These are phyloP conservation scores for Drosophila parabipectinata DNA, from an alignment of 1,140 invertebrate genomes.

Conservation along the genomic window DNA sequence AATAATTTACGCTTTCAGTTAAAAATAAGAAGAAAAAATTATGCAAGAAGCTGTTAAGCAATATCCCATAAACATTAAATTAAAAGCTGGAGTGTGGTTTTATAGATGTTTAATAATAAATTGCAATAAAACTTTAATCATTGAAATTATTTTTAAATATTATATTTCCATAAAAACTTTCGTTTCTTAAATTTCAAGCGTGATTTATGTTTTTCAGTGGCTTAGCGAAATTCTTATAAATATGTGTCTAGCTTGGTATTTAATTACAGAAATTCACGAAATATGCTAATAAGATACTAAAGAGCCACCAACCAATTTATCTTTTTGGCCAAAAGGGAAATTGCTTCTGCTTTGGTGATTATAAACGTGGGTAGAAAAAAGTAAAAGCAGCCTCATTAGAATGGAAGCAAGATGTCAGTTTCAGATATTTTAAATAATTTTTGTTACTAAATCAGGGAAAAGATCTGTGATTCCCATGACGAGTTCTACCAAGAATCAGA, in stretches of 20 bases:
- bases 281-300: conserved; percentile 34
- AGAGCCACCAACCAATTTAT: conserved; percentile 8
- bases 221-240: conserved; percentile 35
- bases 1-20: conserved; percentile 55
- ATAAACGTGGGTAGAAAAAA: conserved; percentile 29
- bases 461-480: not conserved
- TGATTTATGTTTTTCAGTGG: conserved; percentile 29
- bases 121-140: not conserved
- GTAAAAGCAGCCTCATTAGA: conserved; percentile 25
- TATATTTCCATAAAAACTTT: conserved; percentile 36
- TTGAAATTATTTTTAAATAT: not conserved
- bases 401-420: not conserved
- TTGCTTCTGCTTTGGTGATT: conserved; percentile 6
- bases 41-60: conserved; percentile 30
- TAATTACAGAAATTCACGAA: conserved; percentile 53
- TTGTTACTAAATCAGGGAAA: not conserved
- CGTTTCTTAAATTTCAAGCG: conserved; percentile 25
- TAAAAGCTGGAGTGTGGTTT: not conserved
- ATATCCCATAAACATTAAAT: not conserved
- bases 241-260: conserved; percentile 20
- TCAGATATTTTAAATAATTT: not conserved
- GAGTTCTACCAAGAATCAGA: not conserved
- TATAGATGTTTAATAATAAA: not conserved
- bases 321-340: conserved; percentile 27
- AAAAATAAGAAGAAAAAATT: conserved; percentile 17